Percentiles rank a stretch among this genome's conserved stretches.
Conservation (phyloP, 2,113 vertebrate species). For the Melospiza melodia region DNA sequence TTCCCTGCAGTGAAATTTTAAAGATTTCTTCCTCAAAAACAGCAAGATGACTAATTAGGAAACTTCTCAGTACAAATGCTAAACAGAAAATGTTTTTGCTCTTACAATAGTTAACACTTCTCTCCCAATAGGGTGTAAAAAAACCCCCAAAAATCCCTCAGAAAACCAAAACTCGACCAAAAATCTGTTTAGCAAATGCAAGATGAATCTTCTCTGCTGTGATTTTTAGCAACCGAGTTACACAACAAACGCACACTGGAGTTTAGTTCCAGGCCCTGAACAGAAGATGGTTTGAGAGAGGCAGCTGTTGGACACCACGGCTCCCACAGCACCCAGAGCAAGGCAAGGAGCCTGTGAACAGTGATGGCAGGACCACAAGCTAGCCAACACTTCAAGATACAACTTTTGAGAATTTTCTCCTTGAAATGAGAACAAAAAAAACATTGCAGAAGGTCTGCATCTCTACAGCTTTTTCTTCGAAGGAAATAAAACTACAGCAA, state of each 20-base stretch:
- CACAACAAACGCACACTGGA: not conserved
- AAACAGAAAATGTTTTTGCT: conserved; percentile 12
- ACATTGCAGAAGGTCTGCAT: not conserved
- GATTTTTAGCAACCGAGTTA: conserved; percentile 26
- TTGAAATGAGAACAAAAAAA: not conserved
- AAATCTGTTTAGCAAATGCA: not conserved
- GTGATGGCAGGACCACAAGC: not conserved
- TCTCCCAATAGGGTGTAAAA: not conserved
- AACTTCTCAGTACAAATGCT: not conserved
- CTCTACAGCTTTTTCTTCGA: not conserved
- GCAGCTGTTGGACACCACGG: not conserved
- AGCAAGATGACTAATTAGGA: conserved; percentile 40
- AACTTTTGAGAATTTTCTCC: not conserved
- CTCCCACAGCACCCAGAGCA: not conserved
- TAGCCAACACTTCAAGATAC: not conserved
- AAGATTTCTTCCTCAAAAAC: conserved; percentile 15
- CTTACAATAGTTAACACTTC: not conserved
- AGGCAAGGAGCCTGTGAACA: not conserved
- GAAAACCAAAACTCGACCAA: not conserved
- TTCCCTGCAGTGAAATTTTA: conserved; percentile 25
- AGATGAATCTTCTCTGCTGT: not conserved
- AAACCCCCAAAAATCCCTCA: not conserved
- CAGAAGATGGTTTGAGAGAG: not conserved
- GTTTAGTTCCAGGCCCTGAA: not conserved
- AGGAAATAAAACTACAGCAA: not conserved